Conservation (phyloP, 2,113 vertebrate species). For the Vulpes vulpes region DNA sequence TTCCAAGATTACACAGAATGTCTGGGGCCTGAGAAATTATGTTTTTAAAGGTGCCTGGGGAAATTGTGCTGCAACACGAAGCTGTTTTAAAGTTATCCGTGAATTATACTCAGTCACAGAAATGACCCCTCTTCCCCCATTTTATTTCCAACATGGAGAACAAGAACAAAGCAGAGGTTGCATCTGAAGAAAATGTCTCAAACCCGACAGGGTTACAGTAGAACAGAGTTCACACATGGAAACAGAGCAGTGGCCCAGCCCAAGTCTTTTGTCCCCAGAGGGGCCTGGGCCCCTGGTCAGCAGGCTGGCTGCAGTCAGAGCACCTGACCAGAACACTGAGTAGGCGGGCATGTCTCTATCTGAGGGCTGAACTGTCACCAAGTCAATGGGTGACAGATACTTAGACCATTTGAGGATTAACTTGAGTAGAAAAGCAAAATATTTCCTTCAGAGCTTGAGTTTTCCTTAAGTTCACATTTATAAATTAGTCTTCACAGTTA, state of each 20-base stretch:
- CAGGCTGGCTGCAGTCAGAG: not conserved
- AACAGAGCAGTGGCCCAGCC: not conserved
- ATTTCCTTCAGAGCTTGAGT: constrained; percentile 84
- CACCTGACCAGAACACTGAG: constrained; percentile 63
- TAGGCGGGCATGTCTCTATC: not conserved
- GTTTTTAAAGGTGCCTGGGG: constrained; percentile 18
- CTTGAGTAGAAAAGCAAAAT: constrained; percentile 75
- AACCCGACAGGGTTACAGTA: not conserved
- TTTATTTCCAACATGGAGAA: constrained; percentile 76
- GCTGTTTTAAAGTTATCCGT: not conserved
- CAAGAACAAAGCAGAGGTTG: constrained; percentile 72
- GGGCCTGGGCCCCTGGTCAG: not conserved
- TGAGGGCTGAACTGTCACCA: constrained; percentile 73
- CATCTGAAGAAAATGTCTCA: constrained; percentile 59
- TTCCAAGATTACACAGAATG: constrained; percentile 10
- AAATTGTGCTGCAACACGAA: not conserved
- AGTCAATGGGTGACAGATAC: constrained; percentile 70
- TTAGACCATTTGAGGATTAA: constrained; percentile 70
- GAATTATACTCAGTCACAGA: constrained; percentile 49
- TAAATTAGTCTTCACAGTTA: constrained; percentile 89
- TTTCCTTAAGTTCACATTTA: constrained; percentile 89
- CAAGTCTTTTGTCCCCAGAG: not conserved
- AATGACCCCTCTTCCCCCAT: constrained; percentile 77
- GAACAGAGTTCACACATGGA: not conserved
- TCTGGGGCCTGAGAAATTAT: not conserved